Conservation (phyloP, 2,888 invertebrate species). For the Tortricodes alternella region DNA sequence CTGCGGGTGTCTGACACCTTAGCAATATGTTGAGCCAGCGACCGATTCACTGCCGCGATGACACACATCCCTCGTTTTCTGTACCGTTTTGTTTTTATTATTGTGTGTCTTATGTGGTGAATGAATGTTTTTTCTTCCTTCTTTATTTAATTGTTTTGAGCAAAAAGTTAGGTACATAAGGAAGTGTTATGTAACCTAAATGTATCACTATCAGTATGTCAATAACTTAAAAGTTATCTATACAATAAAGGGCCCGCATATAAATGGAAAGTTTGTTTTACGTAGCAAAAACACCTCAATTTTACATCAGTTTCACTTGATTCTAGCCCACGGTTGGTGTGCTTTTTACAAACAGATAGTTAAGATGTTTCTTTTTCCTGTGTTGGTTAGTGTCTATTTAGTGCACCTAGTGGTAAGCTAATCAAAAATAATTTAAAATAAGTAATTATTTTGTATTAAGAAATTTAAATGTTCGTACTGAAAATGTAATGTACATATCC, state of each 20-base stretch:
- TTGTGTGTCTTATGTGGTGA: too few species aligned
- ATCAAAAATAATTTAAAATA: not conserved
- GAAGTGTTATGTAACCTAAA: not conserved
- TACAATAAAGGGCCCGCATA: conserved; percentile 42
- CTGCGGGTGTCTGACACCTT: too few species aligned
- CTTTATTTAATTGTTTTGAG: too few species aligned
- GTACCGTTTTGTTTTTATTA: too few species aligned
- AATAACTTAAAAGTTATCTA: conserved; percentile 31
- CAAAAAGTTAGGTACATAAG: too few species aligned
- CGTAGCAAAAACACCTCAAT: conserved; percentile 5
- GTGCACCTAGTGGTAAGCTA: conserved; percentile 38
- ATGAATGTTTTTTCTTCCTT: too few species aligned
- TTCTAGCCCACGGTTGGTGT: not conserved
- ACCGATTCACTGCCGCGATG: too few species aligned
- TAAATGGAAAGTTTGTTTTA: conserved; percentile 27
- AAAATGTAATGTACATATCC: too few species aligned
- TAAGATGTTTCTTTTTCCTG: conserved; percentile 24
- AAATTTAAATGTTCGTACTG: too few species aligned
- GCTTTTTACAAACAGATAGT: not conserved
- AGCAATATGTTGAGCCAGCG: too few species aligned
- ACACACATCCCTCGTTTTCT: too few species aligned
- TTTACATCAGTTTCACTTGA: conserved; percentile 5
- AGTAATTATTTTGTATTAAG: too few species aligned
- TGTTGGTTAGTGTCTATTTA: conserved; percentile 33
- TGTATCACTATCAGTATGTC: conserved; percentile 15